Conservation (phyloP, 2,113 vertebrate species). For the Pelecanoides urinatrix region DNA sequence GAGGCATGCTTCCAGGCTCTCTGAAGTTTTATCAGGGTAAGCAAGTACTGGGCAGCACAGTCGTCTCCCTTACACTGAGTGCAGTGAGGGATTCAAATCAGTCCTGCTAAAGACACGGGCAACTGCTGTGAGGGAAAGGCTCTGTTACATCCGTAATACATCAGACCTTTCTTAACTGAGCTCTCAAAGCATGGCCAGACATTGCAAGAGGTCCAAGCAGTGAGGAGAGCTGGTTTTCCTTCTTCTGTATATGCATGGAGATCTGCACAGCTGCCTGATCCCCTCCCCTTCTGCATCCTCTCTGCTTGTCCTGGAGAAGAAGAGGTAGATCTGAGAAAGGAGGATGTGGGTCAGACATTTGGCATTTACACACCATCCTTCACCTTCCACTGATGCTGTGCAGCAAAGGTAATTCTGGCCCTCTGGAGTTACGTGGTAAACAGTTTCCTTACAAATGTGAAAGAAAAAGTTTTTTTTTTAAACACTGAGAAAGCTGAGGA, state of each 20-base stretch:
- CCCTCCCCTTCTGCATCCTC: neutral
- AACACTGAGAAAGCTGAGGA: neutral
- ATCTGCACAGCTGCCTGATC: neutral
- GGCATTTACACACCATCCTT: neutral
- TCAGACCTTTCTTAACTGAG: neutral
- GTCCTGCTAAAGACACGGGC: neutral
- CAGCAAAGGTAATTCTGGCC: neutral
- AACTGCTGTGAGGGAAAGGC: neutral
- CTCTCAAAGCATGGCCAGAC: neutral
- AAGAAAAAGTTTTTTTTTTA: neutral
- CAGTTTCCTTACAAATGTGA: neutral
- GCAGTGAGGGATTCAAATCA: neutral
- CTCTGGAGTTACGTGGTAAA: neutral
- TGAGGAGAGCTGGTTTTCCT: neutral
- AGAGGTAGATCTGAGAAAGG: neutral
- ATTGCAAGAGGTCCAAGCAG: neutral
- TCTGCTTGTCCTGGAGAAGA: neutral
- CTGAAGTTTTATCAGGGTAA: neutral
- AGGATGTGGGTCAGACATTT: neutral
- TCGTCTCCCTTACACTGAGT: fast-evolving
- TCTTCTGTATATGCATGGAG: neutral
- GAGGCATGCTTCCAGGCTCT: neutral
- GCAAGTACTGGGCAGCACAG: neutral
- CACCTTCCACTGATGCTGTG: neutral
- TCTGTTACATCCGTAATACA: neutral